phyloP scores from a whole-genome alignment of 2,797 vertebrate species.

The Silurus aristotelis region DNA sequence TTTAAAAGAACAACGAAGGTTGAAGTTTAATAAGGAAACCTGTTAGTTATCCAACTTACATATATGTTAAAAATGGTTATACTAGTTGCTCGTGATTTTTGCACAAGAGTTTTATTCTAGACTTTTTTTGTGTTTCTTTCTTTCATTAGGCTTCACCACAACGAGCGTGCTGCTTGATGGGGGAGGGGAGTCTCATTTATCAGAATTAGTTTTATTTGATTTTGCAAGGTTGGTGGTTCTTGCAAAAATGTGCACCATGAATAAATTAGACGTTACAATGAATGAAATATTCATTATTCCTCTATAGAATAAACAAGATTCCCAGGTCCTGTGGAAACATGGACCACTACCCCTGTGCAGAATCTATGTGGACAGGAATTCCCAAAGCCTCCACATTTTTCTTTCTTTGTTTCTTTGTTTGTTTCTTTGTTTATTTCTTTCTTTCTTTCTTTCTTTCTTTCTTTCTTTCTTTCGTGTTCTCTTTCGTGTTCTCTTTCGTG shows the following conservation, averaged over 20 bases:
- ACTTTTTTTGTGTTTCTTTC: not conserved
- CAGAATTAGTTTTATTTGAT: not conserved
- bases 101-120: too few relatives aligned
- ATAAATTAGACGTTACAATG: not conserved
- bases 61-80: not conserved
- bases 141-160: not conserved
- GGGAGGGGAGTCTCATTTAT: not conserved
- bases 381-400: constrained; percentile 33
- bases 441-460: too few relatives aligned
- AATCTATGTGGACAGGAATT: constrained; percentile 34
- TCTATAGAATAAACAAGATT: not conserved
- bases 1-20: not conserved
- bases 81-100: not conserved
- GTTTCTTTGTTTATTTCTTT: too few relatives aligned
- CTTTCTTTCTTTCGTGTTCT: too few relatives aligned
- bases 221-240: not conserved
- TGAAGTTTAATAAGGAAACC: not conserved
- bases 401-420: not conserved
- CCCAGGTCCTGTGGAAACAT: not conserved
- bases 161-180: not conserved
- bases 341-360: constrained; percentile 18
- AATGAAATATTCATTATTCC: not conserved
- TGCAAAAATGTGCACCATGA: not conserved
- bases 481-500: too few relatives aligned
- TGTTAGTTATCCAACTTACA: not conserved